phyloP scores from a whole-genome alignment of 2,113 vertebrate species.

The Baryphthengus martii region DNA sequence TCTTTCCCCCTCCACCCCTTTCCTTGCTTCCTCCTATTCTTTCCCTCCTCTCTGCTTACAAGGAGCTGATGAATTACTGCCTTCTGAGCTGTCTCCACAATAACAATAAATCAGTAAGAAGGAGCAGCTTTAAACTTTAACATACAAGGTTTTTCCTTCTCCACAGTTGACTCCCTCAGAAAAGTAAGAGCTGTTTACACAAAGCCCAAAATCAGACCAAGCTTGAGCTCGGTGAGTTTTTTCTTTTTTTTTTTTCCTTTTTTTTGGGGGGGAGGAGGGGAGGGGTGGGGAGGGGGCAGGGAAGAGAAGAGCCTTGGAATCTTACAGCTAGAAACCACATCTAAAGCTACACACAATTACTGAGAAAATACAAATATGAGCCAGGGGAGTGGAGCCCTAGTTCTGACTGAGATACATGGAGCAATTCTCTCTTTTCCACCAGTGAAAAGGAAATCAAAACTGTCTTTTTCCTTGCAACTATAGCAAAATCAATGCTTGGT shows the following conservation, averaged over 20 bases:
- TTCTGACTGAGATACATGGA: background rate
- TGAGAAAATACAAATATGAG: background rate
- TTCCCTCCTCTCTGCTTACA: background rate
- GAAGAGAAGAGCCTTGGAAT: background rate
- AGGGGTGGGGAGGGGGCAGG: too few relatives aligned
- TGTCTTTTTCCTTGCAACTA: background rate
- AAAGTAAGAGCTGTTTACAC: background rate
- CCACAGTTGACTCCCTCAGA: background rate
- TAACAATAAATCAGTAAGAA: background rate
- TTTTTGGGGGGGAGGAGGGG: background rate
- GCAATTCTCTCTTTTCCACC: background rate
- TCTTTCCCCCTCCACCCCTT: background rate
- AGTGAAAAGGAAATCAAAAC: background rate
- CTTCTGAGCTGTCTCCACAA: background rate
- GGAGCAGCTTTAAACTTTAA: background rate
- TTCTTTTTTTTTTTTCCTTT: background rate
- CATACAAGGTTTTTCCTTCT: background rate
- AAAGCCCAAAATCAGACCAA: background rate
- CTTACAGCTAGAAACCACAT: background rate
- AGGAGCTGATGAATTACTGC: background rate
- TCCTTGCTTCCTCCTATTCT: constrained; percentile 39
- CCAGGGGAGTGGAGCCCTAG: background rate
- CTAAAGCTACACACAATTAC: background rate
- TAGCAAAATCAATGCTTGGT: background rate
- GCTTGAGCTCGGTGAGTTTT: background rate